Evolutionary conservation across 2,797 vertebrate species (phyloP).

Genomic region (Sebastes nivosus): DNA sequence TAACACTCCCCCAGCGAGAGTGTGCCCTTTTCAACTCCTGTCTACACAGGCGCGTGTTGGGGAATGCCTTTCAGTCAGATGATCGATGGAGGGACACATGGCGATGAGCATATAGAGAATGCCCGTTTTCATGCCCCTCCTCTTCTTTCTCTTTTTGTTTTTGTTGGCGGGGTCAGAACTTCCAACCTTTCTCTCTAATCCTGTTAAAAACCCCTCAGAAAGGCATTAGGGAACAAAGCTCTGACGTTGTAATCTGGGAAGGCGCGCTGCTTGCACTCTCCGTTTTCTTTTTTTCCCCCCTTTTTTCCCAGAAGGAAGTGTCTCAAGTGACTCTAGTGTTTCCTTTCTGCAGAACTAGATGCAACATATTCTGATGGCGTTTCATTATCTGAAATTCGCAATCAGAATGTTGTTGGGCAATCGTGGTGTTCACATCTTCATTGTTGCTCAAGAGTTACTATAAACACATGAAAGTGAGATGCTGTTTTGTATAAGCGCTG

Average conservation of each 20-base stretch:
- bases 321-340: slow-evolving; percentile 26
- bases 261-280: slow-evolving; percentile 38
- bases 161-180: slow-evolving; percentile 57
- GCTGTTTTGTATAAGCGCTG: neutral
- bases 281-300: neutral
- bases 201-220: slow-evolving; percentile 75
- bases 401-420: neutral
- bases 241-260: slow-evolving; percentile 65
- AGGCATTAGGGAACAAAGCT: slow-evolving; percentile 66
- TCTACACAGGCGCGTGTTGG: slow-evolving; percentile 63
- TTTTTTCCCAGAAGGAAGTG: slow-evolving; percentile 33
- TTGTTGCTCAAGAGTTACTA: slow-evolving; percentile 16
- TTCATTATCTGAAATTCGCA: neutral
- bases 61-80: slow-evolving; percentile 68
- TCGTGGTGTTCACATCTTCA: neutral
- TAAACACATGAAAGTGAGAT: neutral
- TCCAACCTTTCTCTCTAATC: slow-evolving; percentile 72
- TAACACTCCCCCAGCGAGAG: slow-evolving; percentile 51
- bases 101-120: slow-evolving; percentile 31
- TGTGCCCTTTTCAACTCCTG: slow-evolving; percentile 45
- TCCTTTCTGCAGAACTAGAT: slow-evolving; percentile 25
- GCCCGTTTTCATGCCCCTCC: slow-evolving; percentile 39
- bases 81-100: slow-evolving; percentile 68
- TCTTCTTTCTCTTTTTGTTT: slow-evolving; percentile 54
- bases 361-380: neutral